Base-by-base conservation (phyloP, 2,113 vertebrate species). In the Microtus montanus region DNA sequence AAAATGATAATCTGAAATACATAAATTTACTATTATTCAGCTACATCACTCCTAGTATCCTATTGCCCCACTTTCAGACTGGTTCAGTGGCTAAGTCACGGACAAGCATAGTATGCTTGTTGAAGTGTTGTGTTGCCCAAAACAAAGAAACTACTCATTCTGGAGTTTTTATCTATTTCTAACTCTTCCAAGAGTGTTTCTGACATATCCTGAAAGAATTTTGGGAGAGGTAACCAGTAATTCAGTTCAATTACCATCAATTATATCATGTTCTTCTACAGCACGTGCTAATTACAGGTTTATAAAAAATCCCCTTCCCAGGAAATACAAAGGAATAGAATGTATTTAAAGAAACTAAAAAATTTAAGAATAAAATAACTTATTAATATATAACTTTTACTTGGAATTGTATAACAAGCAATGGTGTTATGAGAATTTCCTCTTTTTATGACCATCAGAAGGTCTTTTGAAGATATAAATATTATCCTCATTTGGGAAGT, bases 381-480 rank as follows among this genome's bases (percentile, higher is more conserved):
- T 86, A 35, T n/a, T 82, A 22, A 89, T 28, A 14, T 1, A 26
- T 10, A 38, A 22, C 0, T 10, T 96, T 66, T 20, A 3, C 5
- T 89, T 30, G 38, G 9, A 52, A 35, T 35, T 66, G 35, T 7
- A 7, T n/a, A 71, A 30, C 33, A 84, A 58, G 24, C 5, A 28
- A 28, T 7, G 61, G 5, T 2, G 20, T 1, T 10, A 5, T 68
- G 38, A 68, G 1, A 0, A 4, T 19, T 7, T 38, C 7, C 38
- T 70, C n/a, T 10, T 14, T 30, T 17, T 74, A 3, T 68, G 15
- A 2, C 11, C 30, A 17, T 66, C 17, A 20, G 4, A 33, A 4
- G 3, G 1, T 85, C 52, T 68, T 49, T n/a, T 20, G 17, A 35
- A 82, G 52, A 35, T 0, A 30, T 14, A 54, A 8, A 54, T 13